Evolutionary conservation across 1,140 invertebrate genomes (phyloP).

Genomic region (Drosophila ambigua): DNA sequence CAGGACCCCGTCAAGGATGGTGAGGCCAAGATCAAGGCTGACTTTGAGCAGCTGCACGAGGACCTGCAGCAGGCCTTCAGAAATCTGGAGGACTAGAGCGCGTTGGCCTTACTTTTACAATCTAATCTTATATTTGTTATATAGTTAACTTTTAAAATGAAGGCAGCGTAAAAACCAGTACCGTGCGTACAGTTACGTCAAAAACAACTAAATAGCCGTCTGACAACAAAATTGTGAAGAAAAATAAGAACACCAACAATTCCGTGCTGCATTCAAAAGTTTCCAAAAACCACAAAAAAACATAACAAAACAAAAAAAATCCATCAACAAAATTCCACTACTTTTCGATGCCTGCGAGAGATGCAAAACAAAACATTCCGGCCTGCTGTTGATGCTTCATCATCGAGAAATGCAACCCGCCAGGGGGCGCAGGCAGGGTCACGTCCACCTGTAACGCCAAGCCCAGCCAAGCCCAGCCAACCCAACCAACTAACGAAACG

Average conservation of each 20-base stretch:
- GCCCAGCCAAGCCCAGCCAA: background rate
- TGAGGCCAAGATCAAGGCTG: slow-evolving; percentile 97
- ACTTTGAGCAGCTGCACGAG: slow-evolving; percentile 97
- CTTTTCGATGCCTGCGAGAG: slow-evolving; percentile 47
- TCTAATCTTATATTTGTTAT: slow-evolving; percentile 81
- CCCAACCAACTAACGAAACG: slow-evolving; percentile 53
- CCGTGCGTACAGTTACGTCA: slow-evolving; percentile 50
- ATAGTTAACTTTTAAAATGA: slow-evolving; percentile 77
- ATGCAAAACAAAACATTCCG: slow-evolving; percentile 76
- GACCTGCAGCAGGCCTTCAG: slow-evolving; percentile 98
- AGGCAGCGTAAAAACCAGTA: slow-evolving; percentile 47
- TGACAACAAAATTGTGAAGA: slow-evolving; percentile 27
- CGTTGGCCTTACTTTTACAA: slow-evolving; percentile 68
- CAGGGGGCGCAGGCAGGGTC: slow-evolving; percentile 2
- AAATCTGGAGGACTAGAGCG: slow-evolving; percentile 97
- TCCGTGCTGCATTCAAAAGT: slow-evolving; percentile 48
- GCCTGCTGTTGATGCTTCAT: slow-evolving; percentile 70
- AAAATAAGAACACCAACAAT: slow-evolving; percentile 37
- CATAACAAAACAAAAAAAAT: slow-evolving; percentile 31
- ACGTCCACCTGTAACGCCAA: slow-evolving; percentile 32
- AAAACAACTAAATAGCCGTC: slow-evolving; percentile 35
- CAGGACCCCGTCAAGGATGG: slow-evolving; percentile 99
- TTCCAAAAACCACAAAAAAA: background rate
- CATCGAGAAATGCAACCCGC: slow-evolving; percentile 17
- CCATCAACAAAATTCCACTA: slow-evolving; percentile 55